These are phyloP conservation scores for Abscondita cerata DNA, from an alignment of 2,888 invertebrate species.

Conservation along the genomic window DNA sequence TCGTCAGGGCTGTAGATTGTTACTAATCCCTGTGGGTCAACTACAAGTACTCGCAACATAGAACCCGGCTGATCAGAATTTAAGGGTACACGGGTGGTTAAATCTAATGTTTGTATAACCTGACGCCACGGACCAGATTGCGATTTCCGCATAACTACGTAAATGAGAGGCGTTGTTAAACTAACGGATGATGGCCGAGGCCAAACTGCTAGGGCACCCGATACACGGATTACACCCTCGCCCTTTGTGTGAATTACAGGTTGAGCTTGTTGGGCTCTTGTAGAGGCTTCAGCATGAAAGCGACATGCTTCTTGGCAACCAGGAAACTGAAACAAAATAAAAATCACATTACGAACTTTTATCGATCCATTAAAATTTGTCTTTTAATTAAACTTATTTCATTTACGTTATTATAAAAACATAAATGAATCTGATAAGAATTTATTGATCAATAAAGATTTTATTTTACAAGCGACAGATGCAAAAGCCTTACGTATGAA, in stretches of 20 bases:
- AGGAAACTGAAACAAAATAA: constrained; percentile 66
- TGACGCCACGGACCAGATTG: constrained; percentile 70
- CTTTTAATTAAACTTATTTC: too few relatives aligned
- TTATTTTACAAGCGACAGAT: too few relatives aligned
- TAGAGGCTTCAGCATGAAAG: constrained; percentile 70
- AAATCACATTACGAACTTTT: neutral
- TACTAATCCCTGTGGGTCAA: constrained; percentile 73
- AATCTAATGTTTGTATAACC: constrained; percentile 70
- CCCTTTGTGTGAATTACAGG: constrained; percentile 75
- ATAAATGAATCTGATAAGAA: too few relatives aligned
- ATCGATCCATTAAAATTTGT: too few relatives aligned
- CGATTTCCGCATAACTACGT: constrained; percentile 73
- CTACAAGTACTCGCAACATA: constrained; percentile 71
- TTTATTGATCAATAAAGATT: too few relatives aligned
- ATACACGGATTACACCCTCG: constrained; percentile 70
- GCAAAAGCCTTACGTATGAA: too few relatives aligned
- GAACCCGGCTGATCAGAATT: constrained; percentile 66
- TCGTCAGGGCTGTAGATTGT: constrained; percentile 75
- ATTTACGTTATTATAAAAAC: too few relatives aligned
- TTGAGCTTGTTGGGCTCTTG: constrained; percentile 68
- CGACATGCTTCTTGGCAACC: constrained; percentile 76
- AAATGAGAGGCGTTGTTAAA: constrained; percentile 67
- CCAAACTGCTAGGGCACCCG: constrained; percentile 70
- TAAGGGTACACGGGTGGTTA: constrained; percentile 69
- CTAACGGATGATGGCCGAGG: constrained; percentile 67